Conservation (phyloP, 2,797 vertebrate species). For the Erpetoichthys calabaricus region DNA sequence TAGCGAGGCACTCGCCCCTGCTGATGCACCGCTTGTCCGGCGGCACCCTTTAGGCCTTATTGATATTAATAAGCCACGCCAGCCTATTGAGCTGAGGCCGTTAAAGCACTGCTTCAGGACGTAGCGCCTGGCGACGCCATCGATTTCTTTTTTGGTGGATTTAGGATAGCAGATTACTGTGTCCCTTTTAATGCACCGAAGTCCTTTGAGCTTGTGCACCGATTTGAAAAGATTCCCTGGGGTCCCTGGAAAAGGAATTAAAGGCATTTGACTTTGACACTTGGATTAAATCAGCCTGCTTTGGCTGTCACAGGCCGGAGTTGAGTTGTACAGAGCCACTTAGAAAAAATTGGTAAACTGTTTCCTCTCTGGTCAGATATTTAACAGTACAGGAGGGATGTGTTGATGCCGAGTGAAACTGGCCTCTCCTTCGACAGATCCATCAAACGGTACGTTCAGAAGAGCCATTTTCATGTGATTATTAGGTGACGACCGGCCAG, state of each 20-base stretch:
- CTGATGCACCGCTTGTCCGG: no score
- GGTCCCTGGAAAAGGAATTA: conserved; percentile 19
- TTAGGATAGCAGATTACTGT: conserved; percentile 1
- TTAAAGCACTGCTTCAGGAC: conserved; percentile 13
- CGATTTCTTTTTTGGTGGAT: conserved; percentile 9
- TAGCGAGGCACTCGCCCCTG: no score
- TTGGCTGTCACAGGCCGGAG: background rate
- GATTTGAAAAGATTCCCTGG: conserved; percentile 9
- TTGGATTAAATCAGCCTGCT: conserved; percentile 14
- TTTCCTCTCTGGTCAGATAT: no score
- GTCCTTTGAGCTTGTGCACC: conserved; percentile 19
- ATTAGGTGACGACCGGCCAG: no score
- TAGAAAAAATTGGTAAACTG: no score
- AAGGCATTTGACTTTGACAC: conserved; percentile 13
- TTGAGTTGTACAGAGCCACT: no score
- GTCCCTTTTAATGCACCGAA: conserved; percentile 16
- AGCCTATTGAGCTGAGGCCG: conserved; percentile 1
- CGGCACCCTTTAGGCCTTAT: background rate
- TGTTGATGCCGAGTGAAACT: no score
- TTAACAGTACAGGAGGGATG: no score
- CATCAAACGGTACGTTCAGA: no score
- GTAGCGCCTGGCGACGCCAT: conserved; percentile 13
- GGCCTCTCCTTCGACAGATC: no score
- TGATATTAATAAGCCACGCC: conserved; percentile 9
- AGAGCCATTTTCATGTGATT: no score